These are phyloP conservation scores for Trachelus tabidus DNA, from an alignment of 2,888 invertebrate species.

Conservation along the genomic window DNA sequence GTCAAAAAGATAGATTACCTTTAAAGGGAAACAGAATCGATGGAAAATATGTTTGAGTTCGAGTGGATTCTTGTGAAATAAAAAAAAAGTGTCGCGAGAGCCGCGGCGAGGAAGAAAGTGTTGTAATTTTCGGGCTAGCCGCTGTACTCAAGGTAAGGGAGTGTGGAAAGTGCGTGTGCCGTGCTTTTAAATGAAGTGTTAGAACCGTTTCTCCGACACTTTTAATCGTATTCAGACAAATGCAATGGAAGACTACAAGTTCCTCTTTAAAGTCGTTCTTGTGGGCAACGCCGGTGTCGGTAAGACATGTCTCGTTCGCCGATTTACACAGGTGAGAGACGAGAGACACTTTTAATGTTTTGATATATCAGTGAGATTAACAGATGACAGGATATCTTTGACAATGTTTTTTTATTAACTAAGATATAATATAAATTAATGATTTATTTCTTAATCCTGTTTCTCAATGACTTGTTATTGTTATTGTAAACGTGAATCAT, in stretches of 20 bases:
- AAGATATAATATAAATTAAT: no score
- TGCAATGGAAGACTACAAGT: constrained; percentile 97
- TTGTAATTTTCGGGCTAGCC: constrained; percentile 14
- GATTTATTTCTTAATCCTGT: neutral
- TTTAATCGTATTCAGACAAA: constrained; percentile 10
- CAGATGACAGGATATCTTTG: neutral
- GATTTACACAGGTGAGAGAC: constrained; percentile 87
- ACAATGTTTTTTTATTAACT: neutral
- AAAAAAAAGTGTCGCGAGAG: neutral
- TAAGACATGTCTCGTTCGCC: constrained; percentile 95
- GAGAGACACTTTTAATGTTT: constrained; percentile 27
- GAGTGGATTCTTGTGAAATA: neutral
- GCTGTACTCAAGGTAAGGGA: constrained; percentile 26
- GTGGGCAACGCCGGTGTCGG: constrained; percentile 99
- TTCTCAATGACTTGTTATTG: neutral
- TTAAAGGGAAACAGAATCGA: neutral
- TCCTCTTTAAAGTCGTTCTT: constrained; percentile 97
- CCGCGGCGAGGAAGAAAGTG: neutral
- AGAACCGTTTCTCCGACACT: neutral
- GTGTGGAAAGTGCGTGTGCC: constrained; percentile 23
- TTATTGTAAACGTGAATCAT: neutral
- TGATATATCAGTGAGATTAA: neutral
- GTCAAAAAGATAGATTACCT: neutral
- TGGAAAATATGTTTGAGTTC: neutral
- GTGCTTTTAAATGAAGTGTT: neutral